Conservation (phyloP, 35 echinoderm and acorn worm genomes). For the Heliocidaris erythrogramma region DNA sequence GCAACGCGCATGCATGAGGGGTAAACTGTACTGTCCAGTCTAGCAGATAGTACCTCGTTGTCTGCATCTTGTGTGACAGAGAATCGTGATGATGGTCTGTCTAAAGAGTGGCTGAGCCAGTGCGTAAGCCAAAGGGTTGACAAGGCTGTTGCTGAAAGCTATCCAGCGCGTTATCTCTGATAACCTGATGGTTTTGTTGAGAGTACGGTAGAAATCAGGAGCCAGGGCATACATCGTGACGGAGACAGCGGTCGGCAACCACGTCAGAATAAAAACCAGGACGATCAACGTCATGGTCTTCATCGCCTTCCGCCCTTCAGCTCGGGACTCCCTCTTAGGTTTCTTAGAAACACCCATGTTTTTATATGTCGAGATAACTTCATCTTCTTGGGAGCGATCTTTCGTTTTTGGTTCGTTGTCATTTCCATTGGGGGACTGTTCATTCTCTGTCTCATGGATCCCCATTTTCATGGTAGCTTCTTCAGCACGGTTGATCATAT, state of each 20-base stretch:
- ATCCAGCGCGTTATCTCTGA: background rate
- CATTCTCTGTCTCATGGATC: background rate
- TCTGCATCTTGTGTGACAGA: background rate
- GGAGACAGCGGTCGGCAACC: background rate
- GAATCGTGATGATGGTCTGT: background rate
- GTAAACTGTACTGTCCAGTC: too few species aligned
- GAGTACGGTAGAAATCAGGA: background rate
- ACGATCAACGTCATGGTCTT: background rate
- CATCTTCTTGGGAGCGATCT: background rate
- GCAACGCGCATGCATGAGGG: too few species aligned
- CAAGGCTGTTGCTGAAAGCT: background rate
- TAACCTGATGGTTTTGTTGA: background rate
- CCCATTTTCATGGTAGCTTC: background rate
- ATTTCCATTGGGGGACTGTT: background rate
- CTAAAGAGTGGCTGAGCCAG: background rate
- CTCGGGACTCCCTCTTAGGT: background rate
- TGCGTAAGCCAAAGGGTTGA: background rate
- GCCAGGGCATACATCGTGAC: background rate
- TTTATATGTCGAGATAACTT: background rate
- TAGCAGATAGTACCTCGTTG: too few species aligned
- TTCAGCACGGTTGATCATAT: background rate
- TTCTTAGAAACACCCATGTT: background rate
- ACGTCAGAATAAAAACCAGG: background rate
- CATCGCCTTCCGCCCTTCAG: background rate
- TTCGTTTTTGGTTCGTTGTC: background rate